Conservation (phyloP, 2,888 invertebrate species). For the Odiellus spinosus region DNA sequence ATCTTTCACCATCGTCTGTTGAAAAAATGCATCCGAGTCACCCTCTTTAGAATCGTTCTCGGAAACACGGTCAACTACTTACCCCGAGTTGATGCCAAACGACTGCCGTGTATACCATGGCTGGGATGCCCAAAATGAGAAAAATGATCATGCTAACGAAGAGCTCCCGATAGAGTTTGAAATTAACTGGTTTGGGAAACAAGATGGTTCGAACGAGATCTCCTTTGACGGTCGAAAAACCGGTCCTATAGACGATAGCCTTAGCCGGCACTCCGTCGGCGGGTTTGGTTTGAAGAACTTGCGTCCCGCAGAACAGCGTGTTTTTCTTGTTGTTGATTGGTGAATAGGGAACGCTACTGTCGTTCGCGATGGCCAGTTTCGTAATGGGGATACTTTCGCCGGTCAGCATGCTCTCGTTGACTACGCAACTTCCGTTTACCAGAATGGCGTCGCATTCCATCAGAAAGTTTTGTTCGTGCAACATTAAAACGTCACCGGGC, state of each 20-base stretch:
- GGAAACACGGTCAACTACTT: slow-evolving; percentile 9
- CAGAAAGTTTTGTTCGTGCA: slow-evolving; percentile 28
- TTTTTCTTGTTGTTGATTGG: slow-evolving; percentile 22
- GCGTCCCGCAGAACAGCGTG: slow-evolving; percentile 25
- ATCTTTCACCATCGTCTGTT: slow-evolving; percentile 20
- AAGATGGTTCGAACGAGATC: slow-evolving; percentile 59
- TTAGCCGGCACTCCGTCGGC: slow-evolving; percentile 24
- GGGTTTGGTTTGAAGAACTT: slow-evolving; percentile 24
- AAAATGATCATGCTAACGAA: slow-evolving; percentile 24
- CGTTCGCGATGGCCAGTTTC: slow-evolving; percentile 23
- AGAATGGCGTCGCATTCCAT: slow-evolving; percentile 37
- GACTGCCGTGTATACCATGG: slow-evolving; percentile 21
- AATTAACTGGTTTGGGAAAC: slow-evolving; percentile 56
- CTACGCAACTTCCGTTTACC: slow-evolving; percentile 33
- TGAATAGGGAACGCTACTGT: slow-evolving; percentile 18
- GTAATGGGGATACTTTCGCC: slow-evolving; percentile 24
- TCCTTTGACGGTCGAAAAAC: slow-evolving; percentile 60
- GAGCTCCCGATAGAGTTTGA: slow-evolving; percentile 55
- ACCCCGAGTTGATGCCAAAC: slow-evolving; percentile 22
- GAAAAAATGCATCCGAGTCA: slow-evolving; percentile 1
- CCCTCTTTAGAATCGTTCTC: not conserved
- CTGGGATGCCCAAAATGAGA: slow-evolving; percentile 20
- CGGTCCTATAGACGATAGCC: slow-evolving; percentile 28
- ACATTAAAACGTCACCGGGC: slow-evolving; percentile 35
- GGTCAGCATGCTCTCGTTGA: slow-evolving; percentile 38